These are phyloP conservation scores for Noctua pronuba DNA, from an alignment of 2,888 invertebrate species.

Conservation along the genomic window DNA sequence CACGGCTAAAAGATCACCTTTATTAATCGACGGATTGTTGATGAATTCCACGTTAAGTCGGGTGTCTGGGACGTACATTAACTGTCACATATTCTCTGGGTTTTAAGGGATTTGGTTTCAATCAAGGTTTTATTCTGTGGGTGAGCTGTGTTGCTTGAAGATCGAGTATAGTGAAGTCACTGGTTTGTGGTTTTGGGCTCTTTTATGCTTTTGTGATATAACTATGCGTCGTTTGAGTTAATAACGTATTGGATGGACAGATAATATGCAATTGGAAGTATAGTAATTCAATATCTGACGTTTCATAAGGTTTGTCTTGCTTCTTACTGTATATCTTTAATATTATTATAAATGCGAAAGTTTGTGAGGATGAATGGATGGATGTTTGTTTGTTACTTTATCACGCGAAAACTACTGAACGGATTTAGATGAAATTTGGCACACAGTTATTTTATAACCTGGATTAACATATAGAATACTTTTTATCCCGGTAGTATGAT, in stretches of 20 bases:
- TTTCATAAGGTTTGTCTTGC: no score
- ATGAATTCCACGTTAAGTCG: slow-evolving; percentile 64
- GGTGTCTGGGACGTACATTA: slow-evolving; percentile 46
- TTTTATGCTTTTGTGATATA: background rate
- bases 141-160: slow-evolving; percentile 5
- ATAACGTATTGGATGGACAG: background rate
- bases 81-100: slow-evolving; percentile 57
- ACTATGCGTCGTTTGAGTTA: background rate
- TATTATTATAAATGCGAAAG: no score
- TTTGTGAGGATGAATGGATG: no score
- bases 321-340: no score
- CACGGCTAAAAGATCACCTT: slow-evolving; percentile 65
- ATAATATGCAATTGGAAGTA: background rate
- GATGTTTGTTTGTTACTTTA: no score
- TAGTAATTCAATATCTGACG: no score
- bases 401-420: no score
- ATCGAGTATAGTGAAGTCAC: slow-evolving; percentile 12
- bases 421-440: no score
- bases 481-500: no score
- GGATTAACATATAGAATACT: no score
- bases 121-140: slow-evolving; percentile 52
- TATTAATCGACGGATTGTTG: slow-evolving; percentile 64
- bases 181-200: background rate
- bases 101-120: slow-evolving; percentile 62
- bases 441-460: no score